A percentile compares a stretch with the other conserved stretches of the same genome.
phyloP scores from a whole-genome alignment of 2,797 vertebrate genomes.

The Ptychadena robeensis region DNA sequence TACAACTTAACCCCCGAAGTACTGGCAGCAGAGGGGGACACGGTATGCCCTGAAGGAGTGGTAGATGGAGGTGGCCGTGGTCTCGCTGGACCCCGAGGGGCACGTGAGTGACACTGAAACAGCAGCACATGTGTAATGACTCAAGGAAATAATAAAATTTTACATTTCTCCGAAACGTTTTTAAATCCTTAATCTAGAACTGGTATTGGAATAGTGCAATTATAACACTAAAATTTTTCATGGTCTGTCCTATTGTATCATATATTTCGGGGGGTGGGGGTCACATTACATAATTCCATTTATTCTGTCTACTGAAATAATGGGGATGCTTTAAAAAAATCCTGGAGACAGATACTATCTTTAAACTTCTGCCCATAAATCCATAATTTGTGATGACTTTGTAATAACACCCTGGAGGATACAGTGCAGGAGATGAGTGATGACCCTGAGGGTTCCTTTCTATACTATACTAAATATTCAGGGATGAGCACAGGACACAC shows the following conservation, averaged over 20 bases:
- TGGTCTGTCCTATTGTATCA: background rate
- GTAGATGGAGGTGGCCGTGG: no score
- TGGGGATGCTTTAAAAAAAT: constrained; percentile 19
- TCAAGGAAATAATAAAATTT: no score
- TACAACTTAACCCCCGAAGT: no score
- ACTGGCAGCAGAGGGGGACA: no score
- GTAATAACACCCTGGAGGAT: constrained; percentile 39
- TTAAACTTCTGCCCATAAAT: constrained; percentile 50
- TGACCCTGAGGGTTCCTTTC: constrained; percentile 27
- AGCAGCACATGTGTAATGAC: no score
- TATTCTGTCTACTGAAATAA: constrained; percentile 41
- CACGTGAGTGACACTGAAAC: no score
- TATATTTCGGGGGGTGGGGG: background rate
- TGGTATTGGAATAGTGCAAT: background rate
- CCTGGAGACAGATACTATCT: constrained; percentile 28
- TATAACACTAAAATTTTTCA: background rate
- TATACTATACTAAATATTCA: constrained; percentile 48
- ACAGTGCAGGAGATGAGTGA: constrained; percentile 29
- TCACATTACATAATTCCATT: background rate
- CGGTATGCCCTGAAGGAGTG: no score
- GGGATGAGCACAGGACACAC: constrained; percentile 36
- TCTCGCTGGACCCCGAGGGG: no score
- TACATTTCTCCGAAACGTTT: no score
- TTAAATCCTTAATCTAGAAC: background rate
- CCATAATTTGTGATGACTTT: constrained; percentile 50